These are phyloP conservation scores for Anseranas semipalmata DNA, from an alignment of 2,113 vertebrate species.

Conservation along the genomic window DNA sequence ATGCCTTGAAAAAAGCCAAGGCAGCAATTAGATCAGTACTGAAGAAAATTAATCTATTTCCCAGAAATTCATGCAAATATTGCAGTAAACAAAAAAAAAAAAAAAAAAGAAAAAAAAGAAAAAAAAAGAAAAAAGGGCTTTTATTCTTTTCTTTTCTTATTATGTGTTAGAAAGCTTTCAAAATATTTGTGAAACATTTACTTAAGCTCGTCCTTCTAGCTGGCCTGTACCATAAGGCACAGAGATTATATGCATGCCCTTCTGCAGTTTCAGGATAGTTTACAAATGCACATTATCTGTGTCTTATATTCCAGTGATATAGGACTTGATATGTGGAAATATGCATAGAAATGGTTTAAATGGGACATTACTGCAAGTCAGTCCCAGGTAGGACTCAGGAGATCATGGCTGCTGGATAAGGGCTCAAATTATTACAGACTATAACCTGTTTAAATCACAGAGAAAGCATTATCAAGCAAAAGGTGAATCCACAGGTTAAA, in stretches of 20 bases:
- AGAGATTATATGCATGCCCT: background rate
- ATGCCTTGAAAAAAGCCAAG: background rate
- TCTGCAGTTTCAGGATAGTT: background rate
- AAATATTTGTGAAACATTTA: background rate
- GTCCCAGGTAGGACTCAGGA: background rate
- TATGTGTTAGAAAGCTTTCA: background rate
- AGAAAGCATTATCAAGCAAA: background rate
- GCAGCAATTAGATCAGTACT: background rate
- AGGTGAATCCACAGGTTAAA: slow-evolving; percentile 29
- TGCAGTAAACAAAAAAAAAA: background rate
- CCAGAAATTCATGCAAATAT: background rate
- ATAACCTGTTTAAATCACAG: background rate
- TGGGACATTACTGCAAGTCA: background rate
- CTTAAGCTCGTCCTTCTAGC: background rate
- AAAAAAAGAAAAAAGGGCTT: rapidly evolving
- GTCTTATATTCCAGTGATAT: background rate
- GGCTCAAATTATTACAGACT: background rate
- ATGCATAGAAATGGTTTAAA: background rate
- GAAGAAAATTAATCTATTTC: background rate
- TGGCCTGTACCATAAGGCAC: background rate
- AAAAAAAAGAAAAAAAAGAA: no score
- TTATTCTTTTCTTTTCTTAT: background rate
- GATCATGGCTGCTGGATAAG: background rate
- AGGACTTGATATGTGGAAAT: background rate
- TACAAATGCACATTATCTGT: background rate